These are phyloP conservation scores for Dorcus parallelipipedus DNA, from an alignment of 2,888 invertebrate genomes.

Conservation along the genomic window DNA sequence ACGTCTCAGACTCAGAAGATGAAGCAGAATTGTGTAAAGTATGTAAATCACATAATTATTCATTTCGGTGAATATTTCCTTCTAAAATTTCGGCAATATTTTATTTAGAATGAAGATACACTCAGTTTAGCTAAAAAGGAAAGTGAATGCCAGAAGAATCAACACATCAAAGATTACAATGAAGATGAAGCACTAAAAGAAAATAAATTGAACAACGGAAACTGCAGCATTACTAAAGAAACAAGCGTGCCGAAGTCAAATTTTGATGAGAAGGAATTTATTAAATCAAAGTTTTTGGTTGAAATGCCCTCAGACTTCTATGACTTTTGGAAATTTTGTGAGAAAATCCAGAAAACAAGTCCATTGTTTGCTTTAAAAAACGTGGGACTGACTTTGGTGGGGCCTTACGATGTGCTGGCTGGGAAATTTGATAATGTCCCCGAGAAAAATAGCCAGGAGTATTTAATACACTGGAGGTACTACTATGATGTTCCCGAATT, in stretches of 20 bases:
- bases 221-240: neutral
- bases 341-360: constrained; percentile 52
- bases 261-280: constrained; percentile 50
- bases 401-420: constrained; percentile 81
- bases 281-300: constrained; percentile 73
- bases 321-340: constrained; percentile 76
- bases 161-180: neutral
- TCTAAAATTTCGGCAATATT: too few species aligned
- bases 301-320: constrained; percentile 91
- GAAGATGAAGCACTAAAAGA: neutral
- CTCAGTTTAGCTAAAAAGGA: too few species aligned
- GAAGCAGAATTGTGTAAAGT: neutral
- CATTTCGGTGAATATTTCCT: too few species aligned
- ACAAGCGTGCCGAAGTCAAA: neutral
- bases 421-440: constrained; percentile 56
- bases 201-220: neutral
- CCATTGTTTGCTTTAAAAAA: constrained; percentile 62
- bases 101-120: too few species aligned
- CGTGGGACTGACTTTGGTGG: constrained; percentile 72
- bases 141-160: neutral
- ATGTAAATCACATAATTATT: too few species aligned
- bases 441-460: constrained; percentile 56
- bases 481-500: constrained; percentile 94
- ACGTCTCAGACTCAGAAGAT: constrained; percentile 11
- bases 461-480: constrained; percentile 84